Base-by-base conservation (phyloP, 2,797 vertebrate genomes). In the Buphagus erythrorhynchus region DNA sequence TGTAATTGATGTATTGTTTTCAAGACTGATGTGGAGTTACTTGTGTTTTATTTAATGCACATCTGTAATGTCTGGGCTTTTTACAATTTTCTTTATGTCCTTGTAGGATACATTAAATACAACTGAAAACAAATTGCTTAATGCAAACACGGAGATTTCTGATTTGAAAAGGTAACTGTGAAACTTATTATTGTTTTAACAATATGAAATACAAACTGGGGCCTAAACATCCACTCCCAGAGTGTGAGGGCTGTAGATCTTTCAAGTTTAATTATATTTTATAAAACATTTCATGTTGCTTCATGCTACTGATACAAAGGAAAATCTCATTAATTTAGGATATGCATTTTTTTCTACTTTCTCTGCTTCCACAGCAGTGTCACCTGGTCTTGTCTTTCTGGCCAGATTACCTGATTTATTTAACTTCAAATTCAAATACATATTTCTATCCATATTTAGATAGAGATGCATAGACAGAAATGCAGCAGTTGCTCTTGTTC, bases 91-190 rank as follows among this genome's bases (percentile, higher is more conserved):
- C 86, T 87, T 62, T 95, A 7, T 97, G 38, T 88, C 36, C 62
- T 97, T 45, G 22, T 92, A 99, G 99, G 99, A 98, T 97, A 98
- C 98, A 0, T 95, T 99, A 97, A 97, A 98, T 93, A 97, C 97
- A n/a, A 98, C 99, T 13, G 99, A 99, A 95, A 99, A 99, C 97
- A 99, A 98, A 95, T 97, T 99, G n/a, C 97, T 98, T 54, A 98
- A 99, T 92, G 98, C 99, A 79, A 98, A 98, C 38, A 98, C 97
- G 25, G 98, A 99, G 97, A 99, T 99, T 88, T 98, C 98, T 54
- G 99, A 99, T 62, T 97, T 99, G 84, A 99, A 98, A 98, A 99
- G 99, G 99, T 99, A 98, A 97, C 49, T 82, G 38, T 35, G 25
- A 55, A 71, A 33, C 61, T 89, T 76, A 13, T 4, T 86, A 4